Evolutionary conservation across 2,113 vertebrate species (phyloP), one percentile per base, ranked within the genome.

Genomic region (Coryphaenoides rupestris): DNA sequence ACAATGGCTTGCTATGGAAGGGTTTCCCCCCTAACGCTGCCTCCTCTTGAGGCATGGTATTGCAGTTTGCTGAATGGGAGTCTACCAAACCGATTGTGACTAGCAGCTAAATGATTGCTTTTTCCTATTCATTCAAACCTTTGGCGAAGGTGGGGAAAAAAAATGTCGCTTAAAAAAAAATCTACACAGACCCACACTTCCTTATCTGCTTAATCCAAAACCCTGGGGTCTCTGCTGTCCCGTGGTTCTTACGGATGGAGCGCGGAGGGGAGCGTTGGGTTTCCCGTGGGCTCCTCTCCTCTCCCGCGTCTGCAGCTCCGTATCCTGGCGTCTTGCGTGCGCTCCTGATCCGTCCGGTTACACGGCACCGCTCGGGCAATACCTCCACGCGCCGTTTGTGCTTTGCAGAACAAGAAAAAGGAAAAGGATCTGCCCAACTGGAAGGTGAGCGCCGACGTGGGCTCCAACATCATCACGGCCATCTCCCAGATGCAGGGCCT

Each of bases 401-500:
- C 90, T 91, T 50, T 89, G 84, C 83, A 79, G 80, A 89, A 86
- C 71, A 84, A 69, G 65, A 66, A 72, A 79, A 65, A 33, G n/a
- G n/a, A n/a, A n/a, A 50, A 22, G 74, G 69, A 69, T 56, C 69
- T 68, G 75, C 69, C 74, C 54, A 55, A 92, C 88, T 62, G 65
- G 15, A 23, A 65, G 74, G 73, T 63, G 65, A 12, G 19, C 10
- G 75, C 92, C 24, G 94, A 95, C 0, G 75, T 60, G 65, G 21
- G 60, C 71, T 76, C 74, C 28, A 74, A 71, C 78, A 76, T 70
- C 49, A 68, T 67, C 75, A 95, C 58, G 72, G 70, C 75, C 69
- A 71, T 81, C 79, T 75, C 76, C 71, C 70, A 28, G 22, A 28
- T 95, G 91, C 95, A 95, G 67, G 97, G 97, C 26, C 89, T 99